phyloP scores from a whole-genome alignment of 2,797 vertebrate genomes.

The Cirrhinus molitorella region DNA sequence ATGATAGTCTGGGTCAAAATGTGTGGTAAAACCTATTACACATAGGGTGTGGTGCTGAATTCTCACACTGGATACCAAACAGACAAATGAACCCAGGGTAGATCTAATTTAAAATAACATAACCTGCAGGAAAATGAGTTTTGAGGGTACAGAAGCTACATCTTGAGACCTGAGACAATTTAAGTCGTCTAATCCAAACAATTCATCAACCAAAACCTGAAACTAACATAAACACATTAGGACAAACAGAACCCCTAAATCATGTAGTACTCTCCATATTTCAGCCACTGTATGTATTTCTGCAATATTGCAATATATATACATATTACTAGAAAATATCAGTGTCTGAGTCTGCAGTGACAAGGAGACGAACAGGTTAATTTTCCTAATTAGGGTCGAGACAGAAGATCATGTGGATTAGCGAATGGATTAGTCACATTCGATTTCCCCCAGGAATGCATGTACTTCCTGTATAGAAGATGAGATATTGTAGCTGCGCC shows the following conservation, averaged over 20 bases:
- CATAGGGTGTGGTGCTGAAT: background rate
- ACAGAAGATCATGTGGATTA: slow-evolving; percentile 22
- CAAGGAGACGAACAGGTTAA: background rate
- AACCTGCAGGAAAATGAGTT: background rate
- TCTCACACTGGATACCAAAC: background rate
- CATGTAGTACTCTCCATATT: background rate
- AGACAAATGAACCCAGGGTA: slow-evolving; percentile 3
- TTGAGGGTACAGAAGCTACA: background rate
- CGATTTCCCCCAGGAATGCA: slow-evolving; percentile 4
- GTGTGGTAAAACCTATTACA: background rate
- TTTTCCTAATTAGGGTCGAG: background rate
- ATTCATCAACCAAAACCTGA: slow-evolving; percentile 13
- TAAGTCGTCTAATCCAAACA: background rate
- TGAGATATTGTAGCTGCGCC: background rate
- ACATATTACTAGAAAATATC: background rate
- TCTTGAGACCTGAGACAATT: slow-evolving; percentile 13
- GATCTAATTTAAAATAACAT: slow-evolving; percentile 2
- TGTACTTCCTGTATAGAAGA: background rate
- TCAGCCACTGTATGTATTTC: background rate
- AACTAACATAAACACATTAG: background rate
- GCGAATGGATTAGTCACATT: background rate
- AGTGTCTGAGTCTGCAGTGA: background rate
- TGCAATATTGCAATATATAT: background rate
- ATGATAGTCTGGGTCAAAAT: background rate
- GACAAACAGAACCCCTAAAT: background rate